Percentiles rank a stretch among this genome's conserved stretches.
Conservation (phyloP, 2,888 invertebrate species). For the Steinernema hermaphroditum region DNA sequence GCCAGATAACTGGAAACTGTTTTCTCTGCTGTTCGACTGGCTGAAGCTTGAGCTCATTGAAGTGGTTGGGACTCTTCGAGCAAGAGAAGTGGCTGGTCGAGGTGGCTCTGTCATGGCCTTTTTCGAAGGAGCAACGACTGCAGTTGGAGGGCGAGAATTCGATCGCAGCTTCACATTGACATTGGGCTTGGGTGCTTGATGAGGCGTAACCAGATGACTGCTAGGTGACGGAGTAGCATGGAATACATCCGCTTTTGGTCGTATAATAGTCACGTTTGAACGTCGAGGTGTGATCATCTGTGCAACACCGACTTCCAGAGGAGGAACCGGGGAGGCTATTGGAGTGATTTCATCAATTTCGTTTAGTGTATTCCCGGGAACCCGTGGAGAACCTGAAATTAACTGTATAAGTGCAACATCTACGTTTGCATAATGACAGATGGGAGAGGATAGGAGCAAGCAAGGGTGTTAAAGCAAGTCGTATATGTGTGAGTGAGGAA, state of each 20-base stretch:
- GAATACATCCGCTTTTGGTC: not conserved
- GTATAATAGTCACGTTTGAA: not conserved
- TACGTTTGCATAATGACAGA: not conserved
- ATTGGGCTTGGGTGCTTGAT: not conserved
- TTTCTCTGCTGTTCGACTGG: slow-evolving; percentile 23
- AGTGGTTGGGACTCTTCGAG: not conserved
- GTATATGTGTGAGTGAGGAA: slow-evolving; percentile 5
- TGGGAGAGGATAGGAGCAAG: slow-evolving; percentile 15
- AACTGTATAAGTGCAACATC: not conserved
- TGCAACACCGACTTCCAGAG: not conserved
- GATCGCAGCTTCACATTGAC: slow-evolving; percentile 14
- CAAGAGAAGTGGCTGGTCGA: slow-evolving; percentile 1
- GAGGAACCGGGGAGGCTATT: not conserved
- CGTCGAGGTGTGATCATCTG: not conserved
- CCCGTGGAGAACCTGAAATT: slow-evolving; percentile 4
- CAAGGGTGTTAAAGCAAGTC: slow-evolving; percentile 22
- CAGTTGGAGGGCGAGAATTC: slow-evolving; percentile 7
- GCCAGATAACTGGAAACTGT: not conserved
- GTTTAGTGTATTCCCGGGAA: not conserved
- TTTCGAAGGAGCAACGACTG: not conserved
- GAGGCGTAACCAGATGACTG: no score
- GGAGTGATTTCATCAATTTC: slow-evolving; percentile 12
- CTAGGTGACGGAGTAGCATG: no score
- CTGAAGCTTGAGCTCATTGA: slow-evolving; percentile 26
- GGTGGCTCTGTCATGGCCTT: slow-evolving; percentile 26